Evolutionary conservation across 2,113 vertebrate genomes (phyloP).

Genomic region (Callopanchax toddi): DNA sequence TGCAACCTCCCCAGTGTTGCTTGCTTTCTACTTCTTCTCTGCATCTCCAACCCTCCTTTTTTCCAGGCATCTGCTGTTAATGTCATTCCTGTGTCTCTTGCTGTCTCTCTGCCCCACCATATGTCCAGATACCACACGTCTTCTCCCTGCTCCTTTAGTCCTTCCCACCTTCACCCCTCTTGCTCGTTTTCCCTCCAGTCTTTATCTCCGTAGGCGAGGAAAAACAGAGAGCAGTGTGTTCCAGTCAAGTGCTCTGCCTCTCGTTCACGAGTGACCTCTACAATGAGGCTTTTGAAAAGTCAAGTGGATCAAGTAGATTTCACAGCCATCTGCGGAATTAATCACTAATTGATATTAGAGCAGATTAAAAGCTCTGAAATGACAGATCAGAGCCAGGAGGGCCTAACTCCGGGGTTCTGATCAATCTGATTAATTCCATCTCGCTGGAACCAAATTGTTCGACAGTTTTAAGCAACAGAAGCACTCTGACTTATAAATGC

Average conservation of each 20-base stretch:
- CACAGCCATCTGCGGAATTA: conserved; percentile 52
- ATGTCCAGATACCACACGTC: conserved; percentile 21
- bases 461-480: conserved; percentile 34
- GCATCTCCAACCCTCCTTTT: conserved; percentile 9
- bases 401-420: neutral
- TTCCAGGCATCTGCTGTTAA: conserved; percentile 58
- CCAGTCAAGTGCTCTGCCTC: conserved; percentile 61
- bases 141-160: conserved; percentile 20
- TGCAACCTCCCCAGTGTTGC: too few species aligned
- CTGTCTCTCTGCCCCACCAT: conserved; percentile 15
- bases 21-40: too few species aligned
- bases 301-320: conserved; percentile 65
- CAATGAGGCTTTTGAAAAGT: conserved; percentile 68
- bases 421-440: neutral
- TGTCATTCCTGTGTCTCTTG: conserved; percentile 48
- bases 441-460: too few species aligned
- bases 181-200: conserved; percentile 5
- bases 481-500: conserved; percentile 5
- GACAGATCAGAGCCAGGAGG: neutral
- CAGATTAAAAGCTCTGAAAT: conserved; percentile 40
- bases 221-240: conserved; percentile 51
- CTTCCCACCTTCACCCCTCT: conserved; percentile 1
- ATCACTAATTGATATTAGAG: conserved; percentile 41
- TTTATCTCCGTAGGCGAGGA: conserved; percentile 31
- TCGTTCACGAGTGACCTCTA: conserved; percentile 60